These are phyloP conservation scores for Dissostichus mawsoni DNA, from an alignment of 2,113 vertebrate species.

Conservation along the genomic window DNA sequence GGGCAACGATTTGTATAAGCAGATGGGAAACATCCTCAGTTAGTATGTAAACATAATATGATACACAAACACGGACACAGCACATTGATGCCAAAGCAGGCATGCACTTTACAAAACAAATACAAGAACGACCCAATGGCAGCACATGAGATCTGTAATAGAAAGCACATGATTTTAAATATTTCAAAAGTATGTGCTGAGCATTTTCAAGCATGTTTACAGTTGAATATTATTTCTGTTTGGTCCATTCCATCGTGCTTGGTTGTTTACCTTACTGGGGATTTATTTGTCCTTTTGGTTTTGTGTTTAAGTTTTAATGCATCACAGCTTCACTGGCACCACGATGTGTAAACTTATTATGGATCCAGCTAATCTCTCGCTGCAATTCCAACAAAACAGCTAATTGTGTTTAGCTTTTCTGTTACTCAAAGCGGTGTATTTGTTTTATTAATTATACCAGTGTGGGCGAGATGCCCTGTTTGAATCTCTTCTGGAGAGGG, in stretches of 20 bases:
- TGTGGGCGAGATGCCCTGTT: constrained; percentile 44
- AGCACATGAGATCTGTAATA: constrained; percentile 29
- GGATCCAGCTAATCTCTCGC: constrained; percentile 62
- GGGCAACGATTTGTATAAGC: constrained; percentile 17
- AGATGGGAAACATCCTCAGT: constrained; percentile 50
- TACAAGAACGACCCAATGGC: neutral
- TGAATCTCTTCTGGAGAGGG: constrained; percentile 33
- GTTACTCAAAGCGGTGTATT: constrained; percentile 61
- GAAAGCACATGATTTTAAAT: constrained; percentile 44
- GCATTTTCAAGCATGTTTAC: constrained; percentile 45
- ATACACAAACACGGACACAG: constrained; percentile 51
- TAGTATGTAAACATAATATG: constrained; percentile 38
- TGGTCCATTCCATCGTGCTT: constrained; percentile 43
- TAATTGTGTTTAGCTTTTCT: constrained; percentile 75
- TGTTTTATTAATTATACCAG: constrained; percentile 73
- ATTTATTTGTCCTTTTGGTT: constrained; percentile 71
- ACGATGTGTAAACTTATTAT: constrained; percentile 71
- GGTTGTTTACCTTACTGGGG: constrained; percentile 65
- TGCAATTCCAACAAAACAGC: constrained; percentile 65
- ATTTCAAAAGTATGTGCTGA: constrained; percentile 29
- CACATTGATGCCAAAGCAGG: constrained; percentile 43
- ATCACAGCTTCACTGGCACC: constrained; percentile 68
- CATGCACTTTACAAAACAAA: constrained; percentile 43
- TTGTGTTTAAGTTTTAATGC: constrained; percentile 67
- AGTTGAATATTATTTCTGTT: constrained; percentile 50